Evolutionary conservation across 2,797 vertebrate species (phyloP).

Genomic region (Poecilia picta): DNA sequence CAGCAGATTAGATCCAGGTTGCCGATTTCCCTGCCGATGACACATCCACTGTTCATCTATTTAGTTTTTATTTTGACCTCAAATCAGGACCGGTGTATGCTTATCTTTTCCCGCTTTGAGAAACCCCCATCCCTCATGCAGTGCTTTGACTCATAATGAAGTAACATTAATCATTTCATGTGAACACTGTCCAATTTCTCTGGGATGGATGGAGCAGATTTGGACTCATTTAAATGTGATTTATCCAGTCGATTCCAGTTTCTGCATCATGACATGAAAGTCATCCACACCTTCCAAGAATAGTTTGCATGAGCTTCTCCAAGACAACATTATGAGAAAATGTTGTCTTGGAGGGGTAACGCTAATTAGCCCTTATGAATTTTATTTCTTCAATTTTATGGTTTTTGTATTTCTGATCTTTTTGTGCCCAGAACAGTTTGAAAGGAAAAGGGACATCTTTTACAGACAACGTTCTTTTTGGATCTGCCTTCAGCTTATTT

Average conservation of each 20-base stretch:
- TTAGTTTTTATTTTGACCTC: neutral
- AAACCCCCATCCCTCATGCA: neutral
- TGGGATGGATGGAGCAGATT: neutral
- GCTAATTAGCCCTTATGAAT: neutral
- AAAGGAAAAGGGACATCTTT: neutral
- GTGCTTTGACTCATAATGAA: neutral
- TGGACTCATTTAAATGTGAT: neutral
- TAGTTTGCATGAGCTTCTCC: neutral
- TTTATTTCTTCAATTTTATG: neutral
- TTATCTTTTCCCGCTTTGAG: neutral
- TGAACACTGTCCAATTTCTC: neutral
- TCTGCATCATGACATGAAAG: neutral
- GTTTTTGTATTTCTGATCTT: neutral
- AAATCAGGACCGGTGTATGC: neutral
- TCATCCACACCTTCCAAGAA: neutral
- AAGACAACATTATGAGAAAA: neutral
- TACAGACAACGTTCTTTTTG: neutral
- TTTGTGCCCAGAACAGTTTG: neutral
- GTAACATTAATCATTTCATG: neutral
- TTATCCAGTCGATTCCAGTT: neutral
- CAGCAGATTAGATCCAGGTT: neutral
- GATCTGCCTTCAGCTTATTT: neutral
- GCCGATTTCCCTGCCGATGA: neutral
- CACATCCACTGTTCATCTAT: neutral
- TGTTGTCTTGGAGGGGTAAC: too few relatives aligned